Base-by-base conservation (phyloP, 1,140 invertebrate species). In the Tetramorium simillimum region DNA sequence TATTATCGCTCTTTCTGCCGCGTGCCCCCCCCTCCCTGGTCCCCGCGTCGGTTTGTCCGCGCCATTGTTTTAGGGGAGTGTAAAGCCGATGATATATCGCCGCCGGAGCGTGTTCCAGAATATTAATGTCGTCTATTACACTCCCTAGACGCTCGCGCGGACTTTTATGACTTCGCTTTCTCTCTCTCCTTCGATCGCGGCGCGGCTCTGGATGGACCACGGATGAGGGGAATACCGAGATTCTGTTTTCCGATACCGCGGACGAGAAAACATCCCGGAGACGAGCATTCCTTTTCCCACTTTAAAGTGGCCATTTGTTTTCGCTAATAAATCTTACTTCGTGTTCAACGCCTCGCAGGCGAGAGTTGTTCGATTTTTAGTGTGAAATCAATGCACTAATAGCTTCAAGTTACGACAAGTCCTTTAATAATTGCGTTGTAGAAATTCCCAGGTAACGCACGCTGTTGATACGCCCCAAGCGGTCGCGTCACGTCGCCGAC, bases 1-100 rank as follows among this genome's bases (percentile, higher is more conserved):
- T 90, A 90, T 90, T 90, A 90, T 90, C 89, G 86, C 70, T 82
- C 86, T 58, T 82, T 67, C 60, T n/a, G 9, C 28, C 72, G 16
- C 33, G 21, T 28, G 21, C 21, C 53, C 21, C 4, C 4, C 53
- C 18, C 9, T 33, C 62, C 3, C 40, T 16, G 21, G n/a, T 9
- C 51, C 56, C 43, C 73, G 58, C 73, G 33, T 33, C 33, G 65
- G 40, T 69, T 87, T 84, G 88, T 80, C 75, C 37, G 81, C 86
- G 76, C 90, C 89, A 90, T 90, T 90, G 89, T 90, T 86, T 90
- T 90, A 90, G 89, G 89, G 89, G 89, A 90, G 89, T 90, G 86
- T 87, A 88, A 90, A 90, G 75, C 86, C 87, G 82, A 90, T 90
- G 89, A 90, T 90, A 90, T 90, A 90, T 90, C 89, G 90, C 65